These are phyloP conservation scores for Aspidiotus destructor DNA, from an alignment of 2,888 invertebrate species.

Conservation along the genomic window DNA sequence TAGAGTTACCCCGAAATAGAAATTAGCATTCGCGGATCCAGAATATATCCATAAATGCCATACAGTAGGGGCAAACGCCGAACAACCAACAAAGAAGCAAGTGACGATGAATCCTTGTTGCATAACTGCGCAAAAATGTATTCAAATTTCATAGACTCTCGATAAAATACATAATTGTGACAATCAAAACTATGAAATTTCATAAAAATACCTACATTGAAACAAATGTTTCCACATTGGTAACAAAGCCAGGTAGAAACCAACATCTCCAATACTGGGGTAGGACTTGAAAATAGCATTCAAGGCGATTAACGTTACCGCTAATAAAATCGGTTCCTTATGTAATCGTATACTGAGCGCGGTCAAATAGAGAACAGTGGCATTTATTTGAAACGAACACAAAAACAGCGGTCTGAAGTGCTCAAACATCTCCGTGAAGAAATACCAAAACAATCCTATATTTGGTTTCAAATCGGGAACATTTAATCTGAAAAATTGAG, in stretches of 20 bases:
- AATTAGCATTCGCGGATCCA: constrained; percentile 98
- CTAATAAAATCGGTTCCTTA: constrained; percentile 68
- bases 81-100: constrained; percentile 80
- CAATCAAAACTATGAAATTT: constrained; percentile 11
- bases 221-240: constrained; percentile 87
- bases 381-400: constrained; percentile 94
- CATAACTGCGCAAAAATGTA: constrained; percentile 58
- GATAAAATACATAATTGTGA: constrained; percentile 16
- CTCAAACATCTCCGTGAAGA: constrained; percentile 99
- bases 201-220: constrained; percentile 55
- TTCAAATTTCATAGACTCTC: not conserved
- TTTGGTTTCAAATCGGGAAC: constrained; percentile 94
- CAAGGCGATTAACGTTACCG: constrained; percentile 67
- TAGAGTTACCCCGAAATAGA: constrained; percentile 95
- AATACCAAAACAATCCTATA: constrained; percentile 98
- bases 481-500: constrained; percentile 55
- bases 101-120: constrained; percentile 88
- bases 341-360: constrained; percentile 73
- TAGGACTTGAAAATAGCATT: constrained; percentile 93
- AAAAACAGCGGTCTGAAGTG: constrained; percentile 93
- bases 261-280: constrained; percentile 90
- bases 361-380: constrained; percentile 77
- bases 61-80: constrained; percentile 84
- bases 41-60: constrained; percentile 98
- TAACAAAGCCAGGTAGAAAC: constrained; percentile 77